Base-by-base conservation (phyloP, 2,113 vertebrate species). In the Onychorhynchus coronatus region DNA sequence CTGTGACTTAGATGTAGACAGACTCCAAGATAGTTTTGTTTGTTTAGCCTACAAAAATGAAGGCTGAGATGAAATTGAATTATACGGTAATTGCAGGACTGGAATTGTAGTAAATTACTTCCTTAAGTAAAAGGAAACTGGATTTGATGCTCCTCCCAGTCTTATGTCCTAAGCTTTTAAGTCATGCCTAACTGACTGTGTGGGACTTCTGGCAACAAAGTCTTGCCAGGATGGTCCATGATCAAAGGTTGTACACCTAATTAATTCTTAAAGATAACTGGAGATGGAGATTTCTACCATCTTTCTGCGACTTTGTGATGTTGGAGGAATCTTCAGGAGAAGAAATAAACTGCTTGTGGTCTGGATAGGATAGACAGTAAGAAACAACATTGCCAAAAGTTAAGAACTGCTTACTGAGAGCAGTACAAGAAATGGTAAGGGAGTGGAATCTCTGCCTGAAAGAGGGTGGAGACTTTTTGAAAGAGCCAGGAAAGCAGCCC, bases 91-190 rank as follows among this genome's bases (percentile, higher is more conserved):
- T 63, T 89, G 33, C 42, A 56, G 68, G 35, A 91, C 93, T 87
- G 73, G 76, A 91, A 95, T 94, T 74, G 56, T 7, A 71, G 79
- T 75, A 88, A 84, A 84, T 95, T 92, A 15, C 67, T 97, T 89
- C 83, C 86, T 95, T 86, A 86, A 91, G 70, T 80, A 74, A 91
- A 68, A 80, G 31, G 62, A 50, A 90, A 93, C 59, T 67, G 56
- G 42, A 74, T 86, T 86, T 93, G 68, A 71, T 88, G 35, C 31
- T 84, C 52, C 42, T 80, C 93, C 35, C 39, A 72, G 52, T 49
- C 52, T 91, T 90, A 30, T 61, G 59, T 68, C 61, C 80, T 81
- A 81, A 86, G 59, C 66, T 84, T 74, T 31, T 74, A 80, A 92
- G 42, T 91, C 70, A 81, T 75, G 56, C 47, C 33, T 92, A 67